A percentile compares a stretch with the other conserved stretches of the same genome.
phyloP scores from a whole-genome alignment of 2,113 vertebrate species.

The Nibea albiflora region DNA sequence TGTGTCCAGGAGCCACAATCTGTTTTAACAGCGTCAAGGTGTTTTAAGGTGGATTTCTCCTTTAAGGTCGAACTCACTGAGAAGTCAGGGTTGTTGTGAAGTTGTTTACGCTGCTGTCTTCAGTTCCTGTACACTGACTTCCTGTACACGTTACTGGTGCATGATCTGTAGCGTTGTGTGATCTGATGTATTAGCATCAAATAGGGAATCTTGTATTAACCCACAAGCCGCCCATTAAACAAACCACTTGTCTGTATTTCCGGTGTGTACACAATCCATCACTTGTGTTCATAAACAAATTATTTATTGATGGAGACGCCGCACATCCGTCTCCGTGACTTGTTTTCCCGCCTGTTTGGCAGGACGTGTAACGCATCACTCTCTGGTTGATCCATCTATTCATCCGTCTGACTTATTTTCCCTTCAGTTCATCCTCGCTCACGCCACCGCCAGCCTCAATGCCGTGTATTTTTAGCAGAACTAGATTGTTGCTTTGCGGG shows the following conservation, averaged over 20 bases:
- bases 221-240: constrained; percentile 28
- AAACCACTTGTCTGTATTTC: constrained; percentile 20
- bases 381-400: constrained; percentile 17
- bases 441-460: constrained; percentile 26
- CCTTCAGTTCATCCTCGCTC: constrained; percentile 43
- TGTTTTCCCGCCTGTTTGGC: constrained; percentile 26
- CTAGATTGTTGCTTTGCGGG: constrained; percentile 55
- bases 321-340: constrained; percentile 13
- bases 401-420: constrained; percentile 27
- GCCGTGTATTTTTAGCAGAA: constrained; percentile 69
- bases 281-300: not conserved
- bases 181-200: constrained; percentile 27
- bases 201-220: constrained; percentile 37
- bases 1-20: too few species aligned
- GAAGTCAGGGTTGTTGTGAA: constrained; percentile 14
- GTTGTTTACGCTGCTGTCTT: constrained; percentile 45
- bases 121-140: constrained; percentile 35
- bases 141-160: constrained; percentile 50
- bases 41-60: constrained; percentile 58
- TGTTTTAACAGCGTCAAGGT: not conserved
- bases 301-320: constrained; percentile 34
- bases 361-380: constrained; percentile 30
- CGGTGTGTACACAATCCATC: constrained; percentile 12
- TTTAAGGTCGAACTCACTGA: constrained; percentile 22
- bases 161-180: constrained; percentile 47